phyloP scores from a whole-genome alignment of 2,888 invertebrate species.

The Leucania comma region DNA sequence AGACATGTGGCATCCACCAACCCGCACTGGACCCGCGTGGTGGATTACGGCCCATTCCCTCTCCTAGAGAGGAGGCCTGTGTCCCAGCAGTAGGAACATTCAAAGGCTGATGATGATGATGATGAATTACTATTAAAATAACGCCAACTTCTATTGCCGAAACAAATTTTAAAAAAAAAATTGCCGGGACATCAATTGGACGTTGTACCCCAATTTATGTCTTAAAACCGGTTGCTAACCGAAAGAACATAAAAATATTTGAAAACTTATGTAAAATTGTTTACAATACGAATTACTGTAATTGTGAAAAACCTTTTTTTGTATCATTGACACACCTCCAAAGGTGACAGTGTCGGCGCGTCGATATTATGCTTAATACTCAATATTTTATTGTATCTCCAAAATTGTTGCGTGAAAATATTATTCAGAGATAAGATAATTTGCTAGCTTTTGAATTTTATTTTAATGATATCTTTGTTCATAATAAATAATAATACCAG shows the following conservation, averaged over 20 bases:
- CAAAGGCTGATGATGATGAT: too few relatives aligned
- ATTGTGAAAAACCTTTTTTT: constrained; percentile 17
- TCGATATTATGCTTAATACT: too few relatives aligned
- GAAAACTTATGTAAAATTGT: constrained; percentile 36
- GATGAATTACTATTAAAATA: too few relatives aligned
- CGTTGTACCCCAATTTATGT: constrained; percentile 38
- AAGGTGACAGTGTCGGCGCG: neutral
- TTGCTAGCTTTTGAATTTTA: neutral
- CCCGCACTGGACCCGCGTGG: too few relatives aligned
- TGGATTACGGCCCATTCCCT: too few relatives aligned
- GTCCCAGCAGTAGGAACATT: too few relatives aligned
- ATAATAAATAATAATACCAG: too few relatives aligned
- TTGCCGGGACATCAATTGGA: constrained; percentile 5
- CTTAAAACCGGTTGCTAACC: constrained; percentile 52
- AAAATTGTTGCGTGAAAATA: too few relatives aligned
- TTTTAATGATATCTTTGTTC: neutral
- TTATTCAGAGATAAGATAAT: neutral
- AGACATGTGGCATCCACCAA: too few relatives aligned
- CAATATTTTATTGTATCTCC: too few relatives aligned
- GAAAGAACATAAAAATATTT: constrained; percentile 51
- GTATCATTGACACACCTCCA: neutral
- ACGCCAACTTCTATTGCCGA: too few relatives aligned
- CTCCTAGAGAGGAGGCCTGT: too few relatives aligned
- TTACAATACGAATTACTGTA: constrained; percentile 46
- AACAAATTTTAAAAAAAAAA: neutral